phyloP scores from a whole-genome alignment of 2,888 invertebrate species.

The Lasioglossum calceatum region DNA sequence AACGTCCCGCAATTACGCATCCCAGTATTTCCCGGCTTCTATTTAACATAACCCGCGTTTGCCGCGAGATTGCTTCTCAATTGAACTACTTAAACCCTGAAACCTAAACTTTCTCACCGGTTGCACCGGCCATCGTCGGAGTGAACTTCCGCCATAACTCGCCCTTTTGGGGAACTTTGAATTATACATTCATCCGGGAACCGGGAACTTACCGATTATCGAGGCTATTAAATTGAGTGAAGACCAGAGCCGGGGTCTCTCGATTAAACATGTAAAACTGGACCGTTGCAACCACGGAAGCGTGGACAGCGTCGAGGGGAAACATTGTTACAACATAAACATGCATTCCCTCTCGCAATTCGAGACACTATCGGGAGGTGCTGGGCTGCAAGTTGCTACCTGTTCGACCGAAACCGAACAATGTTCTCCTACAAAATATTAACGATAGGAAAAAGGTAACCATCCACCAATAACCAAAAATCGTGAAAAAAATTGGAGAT shows the following conservation, averaged over 20 bases:
- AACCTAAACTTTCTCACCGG: not conserved
- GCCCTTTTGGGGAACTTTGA: constrained; percentile 17
- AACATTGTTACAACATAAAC: not conserved
- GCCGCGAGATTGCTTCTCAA: constrained; percentile 18
- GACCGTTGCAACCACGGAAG: not conserved
- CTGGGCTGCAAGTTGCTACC: not conserved
- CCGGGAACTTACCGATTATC: constrained; percentile 11
- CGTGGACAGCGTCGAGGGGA: not conserved
- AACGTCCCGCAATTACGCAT: not conserved
- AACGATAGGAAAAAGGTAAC: not conserved
- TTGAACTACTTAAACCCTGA: not conserved
- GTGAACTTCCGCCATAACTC: not conserved
- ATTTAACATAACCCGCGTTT: constrained; percentile 11
- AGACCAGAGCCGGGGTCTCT: not conserved
- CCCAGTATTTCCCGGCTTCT: not conserved
- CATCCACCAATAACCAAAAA: not conserved
- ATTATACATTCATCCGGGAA: constrained; percentile 19
- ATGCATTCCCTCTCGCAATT: not conserved
- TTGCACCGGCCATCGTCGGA: not conserved
- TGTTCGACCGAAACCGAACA: not conserved
- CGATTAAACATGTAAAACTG: constrained; percentile 1
- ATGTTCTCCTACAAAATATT: not conserved
- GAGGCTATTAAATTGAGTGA: constrained; percentile 11
- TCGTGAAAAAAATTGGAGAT: not conserved
- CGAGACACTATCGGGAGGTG: not conserved